Evolutionary conservation across 2,113 vertebrate genomes (phyloP), one percentile per base, ranked within the genome.

Genomic region (Ploceus nigricollis): DNA sequence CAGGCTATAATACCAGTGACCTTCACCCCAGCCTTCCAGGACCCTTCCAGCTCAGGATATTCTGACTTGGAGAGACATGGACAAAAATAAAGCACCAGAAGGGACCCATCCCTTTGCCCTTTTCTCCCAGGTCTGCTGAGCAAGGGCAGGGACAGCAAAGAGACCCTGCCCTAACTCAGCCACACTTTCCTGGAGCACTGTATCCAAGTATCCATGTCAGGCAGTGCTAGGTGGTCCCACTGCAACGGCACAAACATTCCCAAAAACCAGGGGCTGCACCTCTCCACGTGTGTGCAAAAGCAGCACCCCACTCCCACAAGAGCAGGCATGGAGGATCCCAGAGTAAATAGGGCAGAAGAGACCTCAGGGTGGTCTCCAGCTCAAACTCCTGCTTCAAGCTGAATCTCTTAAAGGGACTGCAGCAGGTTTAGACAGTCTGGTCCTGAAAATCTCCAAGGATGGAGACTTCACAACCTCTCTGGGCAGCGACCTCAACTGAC

Each of bases 401-500:
- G 45, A 31, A 27, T 25, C 28, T 84, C 57, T 22, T 39, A 2
- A 71, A 53, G 58, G 40, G 27, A 63, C 5, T 53, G n/a, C 40
- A 76, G 15, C 48, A 72, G 45, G n/a, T 90, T 84, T 60, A 77
- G 7, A 83, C 17, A 69, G 60, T 37, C 31, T 73, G 37, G 31
- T 48, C 66, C 65, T 57, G 70, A 54, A 75, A 81, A 53, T n/a
- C 56, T 66, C n/a, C 75, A 53, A 65, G 65, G 28, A 65, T 4
- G 2, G 63, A 72, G 54, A 39, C 40, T 33, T 33, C 23, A 30
- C 13, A 30, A 17, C 7, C 18, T 50, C 45, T 48, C 72, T 40
- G 45, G 40, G 42, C 54, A 92, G 60, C 0, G 0, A 50, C 50
- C 33, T 45, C 30, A 20, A 5, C 21, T 42, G 4, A 24, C 28